Evolutionary conservation across 2,888 invertebrate genomes (phyloP).

Genomic region (Antitype chi): DNA sequence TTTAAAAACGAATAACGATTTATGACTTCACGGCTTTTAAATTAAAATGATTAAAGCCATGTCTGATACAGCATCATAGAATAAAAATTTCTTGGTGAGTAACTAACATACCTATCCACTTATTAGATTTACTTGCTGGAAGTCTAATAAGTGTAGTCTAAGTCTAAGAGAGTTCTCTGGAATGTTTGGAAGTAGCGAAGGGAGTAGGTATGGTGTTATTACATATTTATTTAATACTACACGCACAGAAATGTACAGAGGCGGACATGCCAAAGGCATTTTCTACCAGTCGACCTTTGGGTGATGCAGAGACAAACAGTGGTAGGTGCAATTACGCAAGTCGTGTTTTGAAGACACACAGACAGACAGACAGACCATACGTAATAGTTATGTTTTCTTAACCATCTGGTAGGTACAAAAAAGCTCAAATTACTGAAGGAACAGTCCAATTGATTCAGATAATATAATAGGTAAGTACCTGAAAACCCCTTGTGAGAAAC

Average conservation of each 20-base stretch:
- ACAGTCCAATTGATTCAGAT: not conserved
- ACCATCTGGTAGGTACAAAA: not conserved
- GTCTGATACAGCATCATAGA: constrained; percentile 21
- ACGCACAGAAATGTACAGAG: too few relatives aligned
- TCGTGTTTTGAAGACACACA: too few relatives aligned
- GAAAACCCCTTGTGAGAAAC: not conserved
- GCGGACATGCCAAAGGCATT: too few relatives aligned
- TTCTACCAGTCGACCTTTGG: too few relatives aligned
- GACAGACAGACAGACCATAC: too few relatives aligned
- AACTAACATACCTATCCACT: not conserved
- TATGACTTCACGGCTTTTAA: constrained; percentile 41
- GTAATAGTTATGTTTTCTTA: not conserved
- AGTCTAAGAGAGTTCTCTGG: not conserved
- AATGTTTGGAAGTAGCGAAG: not conserved
- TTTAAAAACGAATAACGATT: constrained; percentile 26
- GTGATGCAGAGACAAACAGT: too few relatives aligned
- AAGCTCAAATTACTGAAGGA: not conserved
- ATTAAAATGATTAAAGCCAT: constrained; percentile 33
- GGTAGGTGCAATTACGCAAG: too few relatives aligned
- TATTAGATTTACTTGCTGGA: not conserved
- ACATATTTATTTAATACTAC: too few relatives aligned
- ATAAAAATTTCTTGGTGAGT: not conserved
- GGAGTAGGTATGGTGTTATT: not conserved
- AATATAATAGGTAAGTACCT: not conserved
- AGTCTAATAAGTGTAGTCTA: too few relatives aligned